These are phyloP conservation scores for Drosophila pachea DNA, from an alignment of 1,140 invertebrate species.

Conservation along the genomic window DNA sequence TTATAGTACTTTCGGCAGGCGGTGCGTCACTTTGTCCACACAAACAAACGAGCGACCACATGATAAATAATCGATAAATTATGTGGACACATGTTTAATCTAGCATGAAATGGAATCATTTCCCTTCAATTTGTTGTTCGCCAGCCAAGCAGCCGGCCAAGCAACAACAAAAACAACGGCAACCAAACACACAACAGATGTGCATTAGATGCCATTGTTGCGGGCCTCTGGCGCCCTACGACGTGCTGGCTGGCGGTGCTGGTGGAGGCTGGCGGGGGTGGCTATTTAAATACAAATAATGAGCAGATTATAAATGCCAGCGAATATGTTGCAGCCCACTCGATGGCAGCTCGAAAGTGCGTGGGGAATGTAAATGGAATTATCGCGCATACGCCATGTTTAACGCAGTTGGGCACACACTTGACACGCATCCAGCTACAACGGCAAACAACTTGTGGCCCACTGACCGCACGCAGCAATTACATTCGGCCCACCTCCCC, in stretches of 20 bases:
- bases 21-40: slow-evolving; percentile 58
- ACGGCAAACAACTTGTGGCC: slow-evolving; percentile 26
- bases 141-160: slow-evolving; percentile 39
- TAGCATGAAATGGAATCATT: slow-evolving; percentile 79
- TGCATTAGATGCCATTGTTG: slow-evolving; percentile 31
- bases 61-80: slow-evolving; percentile 79
- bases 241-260: too few species aligned
- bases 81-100: slow-evolving; percentile 79
- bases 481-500: slow-evolving; percentile 28
- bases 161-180: slow-evolving; percentile 32
- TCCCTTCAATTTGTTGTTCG: slow-evolving; percentile 78
- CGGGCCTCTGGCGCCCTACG: neutral
- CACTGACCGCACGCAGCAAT: slow-evolving; percentile 39
- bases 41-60: slow-evolving; percentile 64
- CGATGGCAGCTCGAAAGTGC: slow-evolving; percentile 6
- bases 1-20: slow-evolving; percentile 29
- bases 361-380: slow-evolving; percentile 36
- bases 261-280: neutral
- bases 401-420: slow-evolving; percentile 31
- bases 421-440: slow-evolving; percentile 10
- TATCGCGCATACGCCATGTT: slow-evolving; percentile 62
- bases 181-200: slow-evolving; percentile 59
- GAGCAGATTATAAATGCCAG: slow-evolving; percentile 65
- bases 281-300: slow-evolving; percentile 74
- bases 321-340: slow-evolving; percentile 37